A percentile compares a stretch with the other conserved stretches of the same genome.
Evolutionary conservation across 1,140 invertebrate genomes (phyloP).

Genomic region (Psix sp.): DNA sequence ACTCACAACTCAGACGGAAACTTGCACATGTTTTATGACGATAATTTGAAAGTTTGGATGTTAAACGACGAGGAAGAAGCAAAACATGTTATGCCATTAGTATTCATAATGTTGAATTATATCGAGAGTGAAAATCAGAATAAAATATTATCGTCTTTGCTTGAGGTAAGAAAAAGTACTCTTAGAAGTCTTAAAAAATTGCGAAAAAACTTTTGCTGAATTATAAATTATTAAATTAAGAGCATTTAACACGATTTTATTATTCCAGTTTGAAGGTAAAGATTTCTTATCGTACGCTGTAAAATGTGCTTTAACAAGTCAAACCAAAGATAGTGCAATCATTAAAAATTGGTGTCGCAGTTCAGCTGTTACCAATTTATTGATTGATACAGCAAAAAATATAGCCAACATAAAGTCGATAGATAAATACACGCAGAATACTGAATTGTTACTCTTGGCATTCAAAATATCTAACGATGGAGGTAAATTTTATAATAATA

Average conservation of each 20-base stretch:
- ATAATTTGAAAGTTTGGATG: constrained; percentile 76
- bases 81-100: constrained; percentile 78
- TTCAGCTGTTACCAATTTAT: constrained; percentile 39
- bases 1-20: constrained; percentile 61
- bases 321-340: constrained; percentile 66
- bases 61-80: constrained; percentile 68
- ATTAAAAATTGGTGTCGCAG: constrained; percentile 76
- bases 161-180: no score
- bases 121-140: constrained; percentile 74
- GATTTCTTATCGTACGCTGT: constrained; percentile 60
- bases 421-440: constrained; percentile 4
- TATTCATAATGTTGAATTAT: constrained; percentile 79
- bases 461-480: constrained; percentile 50
- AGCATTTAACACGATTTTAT: constrained; percentile 3
- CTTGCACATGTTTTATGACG: constrained; percentile 75
- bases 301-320: constrained; percentile 64
- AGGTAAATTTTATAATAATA: constrained; percentile 51
- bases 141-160: constrained; percentile 76
- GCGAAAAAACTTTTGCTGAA: no score
- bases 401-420: constrained; percentile 1
- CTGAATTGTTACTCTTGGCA: constrained; percentile 7
- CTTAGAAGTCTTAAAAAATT: no score
- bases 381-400: constrained; percentile 46
- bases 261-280: constrained; percentile 59
- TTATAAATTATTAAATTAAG: constrained; percentile 2